Evolutionary conservation across 1,140 invertebrate species (phyloP).

Genomic region (Arctopsyche grandis): DNA sequence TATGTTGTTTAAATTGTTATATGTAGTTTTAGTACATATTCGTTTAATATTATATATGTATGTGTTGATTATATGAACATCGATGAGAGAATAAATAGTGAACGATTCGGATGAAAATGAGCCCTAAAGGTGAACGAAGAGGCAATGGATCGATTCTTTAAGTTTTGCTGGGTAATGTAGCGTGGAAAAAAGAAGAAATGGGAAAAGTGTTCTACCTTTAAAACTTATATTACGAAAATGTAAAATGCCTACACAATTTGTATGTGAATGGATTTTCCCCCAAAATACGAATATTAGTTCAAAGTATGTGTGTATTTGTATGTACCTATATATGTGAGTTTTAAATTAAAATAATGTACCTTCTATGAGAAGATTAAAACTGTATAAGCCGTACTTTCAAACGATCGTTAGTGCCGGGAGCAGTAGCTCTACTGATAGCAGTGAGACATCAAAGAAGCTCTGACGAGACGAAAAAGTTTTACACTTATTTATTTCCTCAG

Average conservation of each 20-base stretch:
- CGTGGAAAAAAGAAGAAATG: not conserved
- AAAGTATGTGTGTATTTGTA: not conserved
- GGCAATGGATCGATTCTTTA: constrained; percentile 2
- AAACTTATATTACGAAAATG: not conserved
- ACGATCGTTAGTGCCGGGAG: not conserved
- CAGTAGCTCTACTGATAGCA: not conserved
- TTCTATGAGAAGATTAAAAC: not conserved
- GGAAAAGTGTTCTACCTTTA: not conserved
- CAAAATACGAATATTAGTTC: not conserved
- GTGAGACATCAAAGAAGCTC: constrained; percentile 22
- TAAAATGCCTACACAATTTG: not conserved
- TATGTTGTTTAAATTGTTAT: not conserved
- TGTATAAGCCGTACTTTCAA: not conserved
- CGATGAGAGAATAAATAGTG: not conserved
- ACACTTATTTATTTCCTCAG: constrained; percentile 42
- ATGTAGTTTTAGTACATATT: not conserved
- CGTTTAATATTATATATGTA: constrained; percentile 1
- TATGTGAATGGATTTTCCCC: no score
- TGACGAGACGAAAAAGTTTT: constrained; percentile 25
- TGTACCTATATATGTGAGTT: not conserved
- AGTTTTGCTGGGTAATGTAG: not conserved
- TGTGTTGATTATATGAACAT: no score
- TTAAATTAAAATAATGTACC: not conserved
- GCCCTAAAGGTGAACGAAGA: not conserved
- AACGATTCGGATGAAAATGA: not conserved